phyloP scores from a whole-genome alignment of 2,797 vertebrate species.

The Peromyscus eremicus region DNA sequence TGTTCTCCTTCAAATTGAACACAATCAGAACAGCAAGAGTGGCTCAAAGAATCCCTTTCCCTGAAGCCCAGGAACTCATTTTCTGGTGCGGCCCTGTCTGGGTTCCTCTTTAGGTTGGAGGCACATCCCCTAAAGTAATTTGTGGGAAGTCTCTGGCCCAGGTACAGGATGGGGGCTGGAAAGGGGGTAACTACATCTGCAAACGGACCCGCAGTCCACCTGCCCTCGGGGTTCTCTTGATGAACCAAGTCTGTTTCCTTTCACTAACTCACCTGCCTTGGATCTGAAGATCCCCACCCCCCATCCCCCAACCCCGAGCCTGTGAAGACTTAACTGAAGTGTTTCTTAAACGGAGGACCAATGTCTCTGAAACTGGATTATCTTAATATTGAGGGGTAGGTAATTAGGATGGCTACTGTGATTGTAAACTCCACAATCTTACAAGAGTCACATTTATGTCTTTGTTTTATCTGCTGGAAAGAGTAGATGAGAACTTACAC shows the following conservation, averaged over 20 bases:
- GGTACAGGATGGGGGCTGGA: not conserved
- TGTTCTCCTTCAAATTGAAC: not conserved
- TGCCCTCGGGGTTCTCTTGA: not conserved
- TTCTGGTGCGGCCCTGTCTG: not conserved
- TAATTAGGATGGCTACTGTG: not conserved
- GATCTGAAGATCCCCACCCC: not conserved
- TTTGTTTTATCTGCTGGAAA: slow-evolving; percentile 18
- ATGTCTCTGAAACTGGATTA: not conserved
- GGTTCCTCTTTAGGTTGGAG: not conserved
- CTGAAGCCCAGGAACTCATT: not conserved
- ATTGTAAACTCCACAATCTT: not conserved
- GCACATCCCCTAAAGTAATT: not conserved
- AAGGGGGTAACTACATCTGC: not conserved
- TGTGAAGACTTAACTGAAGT: not conserved
- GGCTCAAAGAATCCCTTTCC: not conserved
- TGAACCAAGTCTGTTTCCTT: not conserved
- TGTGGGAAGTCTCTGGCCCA: not conserved
- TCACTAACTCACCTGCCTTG: not conserved
- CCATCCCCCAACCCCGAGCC: no score
- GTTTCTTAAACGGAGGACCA: not conserved
- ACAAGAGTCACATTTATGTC: not conserved
- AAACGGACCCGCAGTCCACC: no score
- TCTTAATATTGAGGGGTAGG: not conserved
- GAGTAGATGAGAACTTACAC: not conserved
- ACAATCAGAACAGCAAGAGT: not conserved